Evolutionary conservation across 2,797 vertebrate genomes (phyloP).

Genomic region (Eulemur mongoz): DNA sequence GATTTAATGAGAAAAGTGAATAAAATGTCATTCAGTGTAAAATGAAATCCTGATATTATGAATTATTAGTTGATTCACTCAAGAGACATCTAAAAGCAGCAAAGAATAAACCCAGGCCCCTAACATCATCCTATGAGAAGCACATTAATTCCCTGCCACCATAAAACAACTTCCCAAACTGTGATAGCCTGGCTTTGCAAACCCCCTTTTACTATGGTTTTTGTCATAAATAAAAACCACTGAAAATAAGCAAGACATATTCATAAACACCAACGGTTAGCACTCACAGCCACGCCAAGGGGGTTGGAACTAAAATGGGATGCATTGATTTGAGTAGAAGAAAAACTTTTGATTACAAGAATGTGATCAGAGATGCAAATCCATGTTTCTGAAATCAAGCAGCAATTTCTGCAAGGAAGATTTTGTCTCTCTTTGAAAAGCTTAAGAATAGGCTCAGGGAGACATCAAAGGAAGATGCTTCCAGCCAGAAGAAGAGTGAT

Average conservation of each 20-base stretch:
- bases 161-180: not conserved
- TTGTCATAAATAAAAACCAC: not conserved
- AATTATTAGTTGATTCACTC: not conserved
- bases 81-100: not conserved
- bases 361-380: conserved; percentile 3
- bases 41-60: not conserved
- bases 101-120: not conserved
- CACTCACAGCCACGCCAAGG: not conserved
- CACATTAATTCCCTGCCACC: not conserved
- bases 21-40: not conserved
- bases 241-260: conserved; percentile 7
- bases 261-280: not conserved
- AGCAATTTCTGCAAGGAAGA: conserved; percentile 39
- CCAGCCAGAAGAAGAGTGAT: not conserved
- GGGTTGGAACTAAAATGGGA: not conserved
- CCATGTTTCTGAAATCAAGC: conserved; percentile 10
- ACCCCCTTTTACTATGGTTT: not conserved
- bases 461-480: not conserved
- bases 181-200: not conserved
- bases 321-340: not conserved
- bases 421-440: conserved; percentile 50
- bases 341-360: conserved; percentile 22
- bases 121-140: not conserved
- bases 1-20: not conserved
- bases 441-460: not conserved